These are phyloP conservation scores for Caiman crocodilus DNA, from an alignment of 2,797 vertebrate species.

Conservation along the genomic window DNA sequence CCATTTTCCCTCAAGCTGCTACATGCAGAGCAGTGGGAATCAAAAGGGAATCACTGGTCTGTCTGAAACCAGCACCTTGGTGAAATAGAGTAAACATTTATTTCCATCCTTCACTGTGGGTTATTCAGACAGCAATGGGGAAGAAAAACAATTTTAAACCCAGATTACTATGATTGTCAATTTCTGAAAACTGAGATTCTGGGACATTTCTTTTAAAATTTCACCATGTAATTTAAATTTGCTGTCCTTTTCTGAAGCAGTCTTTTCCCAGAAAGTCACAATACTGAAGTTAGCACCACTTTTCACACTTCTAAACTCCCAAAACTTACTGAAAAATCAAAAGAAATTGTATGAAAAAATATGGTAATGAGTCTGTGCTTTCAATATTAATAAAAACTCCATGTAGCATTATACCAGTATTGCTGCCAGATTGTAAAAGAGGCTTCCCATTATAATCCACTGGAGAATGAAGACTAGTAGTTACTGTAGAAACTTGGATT, in stretches of 20 bases:
- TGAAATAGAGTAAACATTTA: fast-evolving
- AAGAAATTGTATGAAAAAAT: neutral
- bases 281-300: neutral
- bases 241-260: neutral
- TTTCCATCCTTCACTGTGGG: neutral
- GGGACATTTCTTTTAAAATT: neutral
- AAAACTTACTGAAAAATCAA: neutral
- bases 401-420: fast-evolving
- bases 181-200: neutral
- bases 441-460: neutral
- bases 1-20: neutral
- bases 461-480: fast-evolving
- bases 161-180: neutral
- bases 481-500: neutral
- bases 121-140: neutral
- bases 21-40: fast-evolving
- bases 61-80: fast-evolving
- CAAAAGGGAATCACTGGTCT: neutral
- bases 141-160: neutral
- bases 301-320: neutral
- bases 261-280: neutral
- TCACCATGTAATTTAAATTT: neutral
- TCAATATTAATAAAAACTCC: neutral
- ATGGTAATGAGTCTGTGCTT: neutral
- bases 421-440: neutral